phyloP scores from a whole-genome alignment of 2,888 invertebrate genomes.

The Melolontha melolontha region DNA sequence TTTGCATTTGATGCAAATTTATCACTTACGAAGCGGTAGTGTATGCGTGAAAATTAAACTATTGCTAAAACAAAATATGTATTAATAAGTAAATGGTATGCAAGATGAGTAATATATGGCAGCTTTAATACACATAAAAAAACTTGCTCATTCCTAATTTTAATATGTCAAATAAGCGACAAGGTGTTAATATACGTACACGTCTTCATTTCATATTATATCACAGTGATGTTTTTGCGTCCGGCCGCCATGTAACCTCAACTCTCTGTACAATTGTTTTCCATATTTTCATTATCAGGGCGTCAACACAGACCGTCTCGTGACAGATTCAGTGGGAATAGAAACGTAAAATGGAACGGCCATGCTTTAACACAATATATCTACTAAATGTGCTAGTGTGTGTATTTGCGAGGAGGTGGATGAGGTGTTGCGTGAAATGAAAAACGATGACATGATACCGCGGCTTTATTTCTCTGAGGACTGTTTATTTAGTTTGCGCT shows the following conservation, averaged over 20 bases:
- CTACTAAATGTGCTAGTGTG: not conserved
- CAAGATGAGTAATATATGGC: too few species aligned
- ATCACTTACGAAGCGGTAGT: too few species aligned
- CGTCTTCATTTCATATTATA: too few species aligned
- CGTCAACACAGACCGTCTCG: conserved; percentile 18
- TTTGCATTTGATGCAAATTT: too few species aligned
- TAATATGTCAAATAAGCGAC: too few species aligned
- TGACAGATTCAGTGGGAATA: conserved; percentile 15
- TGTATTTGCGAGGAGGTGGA: not conserved
- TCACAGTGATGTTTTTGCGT: too few species aligned
- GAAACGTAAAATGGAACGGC: conserved; percentile 5
- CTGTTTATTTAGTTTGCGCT: conserved; percentile 38
- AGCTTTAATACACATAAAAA: too few species aligned
- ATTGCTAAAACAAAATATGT: too few species aligned
- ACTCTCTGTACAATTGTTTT: conserved; percentile 29
- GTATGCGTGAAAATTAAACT: too few species aligned
- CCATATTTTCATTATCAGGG: conserved; percentile 20
- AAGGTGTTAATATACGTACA: too few species aligned
- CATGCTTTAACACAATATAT: not conserved
- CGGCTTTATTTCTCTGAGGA: conserved; percentile 35
- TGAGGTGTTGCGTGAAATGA: conserved; percentile 37
- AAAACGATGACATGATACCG: conserved; percentile 38
- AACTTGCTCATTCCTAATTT: too few species aligned
- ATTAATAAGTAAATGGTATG: too few species aligned
- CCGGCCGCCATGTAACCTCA: not conserved